These are phyloP conservation scores for Patella vulgata DNA, from an alignment of 1,140 invertebrate species.

Conservation along the genomic window DNA sequence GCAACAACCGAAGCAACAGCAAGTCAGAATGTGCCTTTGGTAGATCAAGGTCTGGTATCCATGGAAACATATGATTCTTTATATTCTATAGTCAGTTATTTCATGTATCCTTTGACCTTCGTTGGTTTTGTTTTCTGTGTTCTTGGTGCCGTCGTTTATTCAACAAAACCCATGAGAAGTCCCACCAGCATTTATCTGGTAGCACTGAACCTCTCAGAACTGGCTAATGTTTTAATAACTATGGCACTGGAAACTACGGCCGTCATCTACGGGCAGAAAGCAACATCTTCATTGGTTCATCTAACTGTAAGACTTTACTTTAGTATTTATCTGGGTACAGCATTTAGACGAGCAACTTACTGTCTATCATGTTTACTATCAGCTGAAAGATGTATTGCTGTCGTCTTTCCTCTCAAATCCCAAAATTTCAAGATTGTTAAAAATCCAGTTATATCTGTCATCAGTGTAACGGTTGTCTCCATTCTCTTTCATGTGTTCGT, in stretches of 20 bases:
- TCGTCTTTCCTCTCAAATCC: not conserved
- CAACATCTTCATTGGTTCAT: not conserved
- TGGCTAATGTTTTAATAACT: not conserved
- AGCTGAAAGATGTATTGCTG: conserved; percentile 3
- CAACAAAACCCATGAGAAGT: not conserved
- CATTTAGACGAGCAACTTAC: not conserved
- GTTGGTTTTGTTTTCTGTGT: not conserved
- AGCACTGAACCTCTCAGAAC: not conserved
- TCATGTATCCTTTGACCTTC: not conserved
- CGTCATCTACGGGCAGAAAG: not conserved
- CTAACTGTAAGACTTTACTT: not conserved
- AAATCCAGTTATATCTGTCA: too few relatives aligned
- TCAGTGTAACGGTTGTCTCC: too few relatives aligned
- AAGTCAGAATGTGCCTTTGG: too few relatives aligned
- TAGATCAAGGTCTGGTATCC: too few relatives aligned
- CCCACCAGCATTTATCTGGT: not conserved
- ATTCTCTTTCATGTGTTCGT: too few relatives aligned
- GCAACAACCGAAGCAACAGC: too few relatives aligned
- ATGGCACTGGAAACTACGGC: too few relatives aligned
- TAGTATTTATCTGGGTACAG: not conserved
- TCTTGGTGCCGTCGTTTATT: not conserved
- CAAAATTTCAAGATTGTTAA: too few relatives aligned
- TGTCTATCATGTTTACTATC: not conserved
- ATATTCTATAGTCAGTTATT: too few relatives aligned
- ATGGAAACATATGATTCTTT: too few relatives aligned